Base-by-base conservation (phyloP, 2,797 vertebrate species). In the Labeo calbasu region DNA sequence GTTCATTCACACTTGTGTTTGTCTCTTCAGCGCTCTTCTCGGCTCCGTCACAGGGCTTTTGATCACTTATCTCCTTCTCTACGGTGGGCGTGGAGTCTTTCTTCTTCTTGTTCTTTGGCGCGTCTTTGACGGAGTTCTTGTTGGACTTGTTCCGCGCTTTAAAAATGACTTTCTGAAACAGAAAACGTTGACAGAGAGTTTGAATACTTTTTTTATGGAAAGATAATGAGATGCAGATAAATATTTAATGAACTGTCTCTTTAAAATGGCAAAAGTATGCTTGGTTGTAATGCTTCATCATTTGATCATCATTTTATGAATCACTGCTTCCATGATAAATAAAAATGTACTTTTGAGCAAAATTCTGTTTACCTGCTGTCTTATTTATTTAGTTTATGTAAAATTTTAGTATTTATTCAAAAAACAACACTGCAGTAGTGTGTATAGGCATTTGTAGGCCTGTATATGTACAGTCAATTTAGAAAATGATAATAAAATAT, bases 111-210 rank as follows among this genome's bases (percentile, higher is more conserved):
- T 90, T 94, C 87, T 94, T 95, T 0, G 91, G 87, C 0, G 89
- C 23, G 9, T 95, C 94, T 91, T 95, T 95, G 80, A 93, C 86
- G 25, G 90, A 93, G 91, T 93, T 95, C 90, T 96, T 96, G 92
- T 90, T 94, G 83, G 94, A 92, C 90, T 95, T 96, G 89, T 91
- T 91, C 68, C 94, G 86, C 50, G 94, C 78, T 91, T 94, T 95
- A 92, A 96, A 96, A 92, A 94, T 94, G 89, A 95, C 90, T 92
- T 94, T 96, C 95, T 96, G 93, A 84, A 94, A 95, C 23, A 79
- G 76, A 84, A 21, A 50, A 81, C 66, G 75, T 85, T 88, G 70
- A 89, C 25, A 89, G 32, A 88, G 79, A 46, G 65, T 21, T 82
- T 91, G 85, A 21, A 28, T 23, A 55, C 15, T 40, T 23, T 25